Base-by-base conservation (phyloP, 2,113 vertebrate genomes). In the Ciconia boyciana region DNA sequence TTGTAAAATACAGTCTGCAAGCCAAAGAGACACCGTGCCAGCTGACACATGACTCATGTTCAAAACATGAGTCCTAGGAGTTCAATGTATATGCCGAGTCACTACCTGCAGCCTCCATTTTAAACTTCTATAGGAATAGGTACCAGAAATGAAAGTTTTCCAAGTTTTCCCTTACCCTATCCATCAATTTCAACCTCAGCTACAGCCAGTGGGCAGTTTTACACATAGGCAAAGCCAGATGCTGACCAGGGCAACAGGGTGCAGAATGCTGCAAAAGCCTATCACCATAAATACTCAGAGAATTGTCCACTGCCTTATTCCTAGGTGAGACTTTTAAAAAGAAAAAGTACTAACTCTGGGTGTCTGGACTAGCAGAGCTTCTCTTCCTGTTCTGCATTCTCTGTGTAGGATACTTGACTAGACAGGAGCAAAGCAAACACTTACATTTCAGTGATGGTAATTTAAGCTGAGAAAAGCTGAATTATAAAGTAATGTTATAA, bases 381-480 rank as follows among this genome's bases (percentile, higher is more conserved):
- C 57, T 81, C 44, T 71, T 90, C 11, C 28, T 55, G 11, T 60
- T 90, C 52, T 90, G 14, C 43, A 15, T 14, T 75, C 21, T 69
- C 39, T 89, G 11, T 52, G 43, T 8, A 36, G 55, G 32, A 52
- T 72, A 39, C 26, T 87, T 74, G 22, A 84, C 65, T 87, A 61
- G 61, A 69, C n/a, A 11, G 12, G 41, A 91, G 31, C 14, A 76
- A 94, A 65, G 64, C 39, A 84, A 92, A 89, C 21, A n/a, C 36
- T 29, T 68, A 49, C 8, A 74, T 68, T 88, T 91, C 57, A 84
- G 6, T 81, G 18, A 64, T 36, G 31, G 65, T 26, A 81, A 94
- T 94, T 95, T 89, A 87, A 87, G 43, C 12, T 68, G 39, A 82
- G 80, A 90, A 90, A 92, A 90, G n/a, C 28, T 87, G 85, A 94